These are phyloP conservation scores for Squalus acanthias DNA, from an alignment of 2,797 vertebrate species.

Conservation along the genomic window DNA sequence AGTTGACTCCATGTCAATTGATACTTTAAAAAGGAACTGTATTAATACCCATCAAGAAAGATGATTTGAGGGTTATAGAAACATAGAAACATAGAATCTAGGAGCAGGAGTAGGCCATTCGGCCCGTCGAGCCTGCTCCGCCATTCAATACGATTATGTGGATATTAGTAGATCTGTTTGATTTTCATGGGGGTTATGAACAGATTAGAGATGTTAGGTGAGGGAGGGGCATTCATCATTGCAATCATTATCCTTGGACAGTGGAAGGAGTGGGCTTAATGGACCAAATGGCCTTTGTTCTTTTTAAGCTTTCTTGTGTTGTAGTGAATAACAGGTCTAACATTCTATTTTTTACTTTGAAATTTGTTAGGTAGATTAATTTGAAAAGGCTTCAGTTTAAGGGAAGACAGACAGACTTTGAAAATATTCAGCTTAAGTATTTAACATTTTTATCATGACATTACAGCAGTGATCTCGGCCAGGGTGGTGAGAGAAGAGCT, in stretches of 20 bases:
- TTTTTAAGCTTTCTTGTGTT: neutral
- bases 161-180: neutral
- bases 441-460: neutral
- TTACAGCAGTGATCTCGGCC: neutral
- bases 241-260: neutral
- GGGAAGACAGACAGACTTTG: neutral
- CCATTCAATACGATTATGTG: too few relatives aligned
- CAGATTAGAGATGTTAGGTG: neutral
- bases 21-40: slow-evolving; percentile 1
- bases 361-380: neutral
- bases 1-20: neutral
- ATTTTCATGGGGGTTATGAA: neutral
- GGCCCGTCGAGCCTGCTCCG: too few relatives aligned
- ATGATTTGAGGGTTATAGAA: neutral
- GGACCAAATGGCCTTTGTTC: neutral
- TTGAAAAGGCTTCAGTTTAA: neutral
- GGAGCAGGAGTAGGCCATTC: too few relatives aligned
- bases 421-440: neutral
- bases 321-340: neutral
- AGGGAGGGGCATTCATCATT: neutral
- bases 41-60: neutral
- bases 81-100: too few relatives aligned
- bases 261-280: neutral
- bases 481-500: neutral
- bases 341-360: neutral